phyloP scores from a whole-genome alignment of 2,888 invertebrate species.

The Drosophila nigricruria region DNA sequence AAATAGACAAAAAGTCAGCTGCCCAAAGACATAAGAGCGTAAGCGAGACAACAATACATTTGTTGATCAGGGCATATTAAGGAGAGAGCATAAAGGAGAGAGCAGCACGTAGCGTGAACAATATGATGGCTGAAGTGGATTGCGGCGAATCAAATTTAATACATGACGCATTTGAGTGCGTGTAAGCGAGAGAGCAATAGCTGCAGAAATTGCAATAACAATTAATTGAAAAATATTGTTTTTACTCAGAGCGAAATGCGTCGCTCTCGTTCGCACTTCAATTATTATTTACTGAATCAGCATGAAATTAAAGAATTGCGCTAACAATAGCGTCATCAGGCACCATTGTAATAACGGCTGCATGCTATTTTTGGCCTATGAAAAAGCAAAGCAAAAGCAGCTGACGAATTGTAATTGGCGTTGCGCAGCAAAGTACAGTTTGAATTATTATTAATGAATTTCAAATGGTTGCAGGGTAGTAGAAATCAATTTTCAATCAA shows the following conservation, averaged over 20 bases:
- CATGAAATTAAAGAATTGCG: neutral
- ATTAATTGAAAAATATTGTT: neutral
- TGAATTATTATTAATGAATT: neutral
- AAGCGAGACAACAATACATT: neutral
- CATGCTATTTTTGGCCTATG: neutral
- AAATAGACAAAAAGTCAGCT: neutral
- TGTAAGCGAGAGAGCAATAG: neutral
- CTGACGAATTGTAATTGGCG: neutral
- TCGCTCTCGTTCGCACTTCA: neutral
- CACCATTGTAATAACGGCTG: neutral
- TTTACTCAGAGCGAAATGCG: neutral
- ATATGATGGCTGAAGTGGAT: neutral
- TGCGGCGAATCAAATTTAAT: neutral
- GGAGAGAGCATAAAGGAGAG: neutral
- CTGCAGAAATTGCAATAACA: neutral
- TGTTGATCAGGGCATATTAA: neutral
- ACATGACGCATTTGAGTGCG: neutral
- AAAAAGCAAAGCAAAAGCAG: neutral
- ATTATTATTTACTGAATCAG: neutral
- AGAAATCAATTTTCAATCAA: neutral
- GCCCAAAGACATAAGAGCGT: neutral
- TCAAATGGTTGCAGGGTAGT: neutral
- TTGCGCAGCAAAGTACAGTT: neutral
- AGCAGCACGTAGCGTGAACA: neutral
- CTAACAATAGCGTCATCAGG: conserved; percentile 4